phyloP scores from a whole-genome alignment of 2,888 invertebrate species.

The Eretmocerus hayati region DNA sequence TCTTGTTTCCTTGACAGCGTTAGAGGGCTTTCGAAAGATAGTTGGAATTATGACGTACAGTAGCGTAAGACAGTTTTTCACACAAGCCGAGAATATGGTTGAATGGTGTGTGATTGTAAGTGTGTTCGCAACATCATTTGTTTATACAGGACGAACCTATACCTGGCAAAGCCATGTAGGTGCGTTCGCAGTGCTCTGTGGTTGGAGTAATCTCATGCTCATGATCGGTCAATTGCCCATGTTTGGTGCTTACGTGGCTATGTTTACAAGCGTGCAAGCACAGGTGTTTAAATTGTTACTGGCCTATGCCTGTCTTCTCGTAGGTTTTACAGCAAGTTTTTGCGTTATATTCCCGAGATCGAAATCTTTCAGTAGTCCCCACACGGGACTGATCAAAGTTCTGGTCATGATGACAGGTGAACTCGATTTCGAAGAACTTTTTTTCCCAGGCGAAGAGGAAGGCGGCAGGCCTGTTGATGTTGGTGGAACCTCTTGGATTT shows the following conservation, averaged over 20 bases:
- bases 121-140: constrained; percentile 76
- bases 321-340: constrained; percentile 82
- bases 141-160: constrained; percentile 69
- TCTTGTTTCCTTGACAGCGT: constrained; percentile 67
- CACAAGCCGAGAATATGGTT: constrained; percentile 77
- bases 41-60: constrained; percentile 77
- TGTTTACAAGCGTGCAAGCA: constrained; percentile 82
- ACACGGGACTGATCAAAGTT: constrained; percentile 77
- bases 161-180: constrained; percentile 84
- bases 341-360: constrained; percentile 81
- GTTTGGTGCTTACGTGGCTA: constrained; percentile 83
- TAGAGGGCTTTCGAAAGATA: constrained; percentile 73
- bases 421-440: constrained; percentile 66
- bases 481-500: constrained; percentile 47
- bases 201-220: constrained; percentile 85
- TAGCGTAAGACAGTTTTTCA: constrained; percentile 73
- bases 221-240: constrained; percentile 85
- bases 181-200: constrained; percentile 76
- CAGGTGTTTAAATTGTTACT: constrained; percentile 81
- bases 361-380: constrained; percentile 74
- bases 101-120: constrained; percentile 83
- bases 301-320: constrained; percentile 76
- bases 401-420: constrained; percentile 88
- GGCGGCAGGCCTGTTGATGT: constrained; percentile 53
- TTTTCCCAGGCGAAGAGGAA: constrained; percentile 57